Base-by-base conservation (phyloP, 23 tunicate genomes). In the Corella eumyota region DNA sequence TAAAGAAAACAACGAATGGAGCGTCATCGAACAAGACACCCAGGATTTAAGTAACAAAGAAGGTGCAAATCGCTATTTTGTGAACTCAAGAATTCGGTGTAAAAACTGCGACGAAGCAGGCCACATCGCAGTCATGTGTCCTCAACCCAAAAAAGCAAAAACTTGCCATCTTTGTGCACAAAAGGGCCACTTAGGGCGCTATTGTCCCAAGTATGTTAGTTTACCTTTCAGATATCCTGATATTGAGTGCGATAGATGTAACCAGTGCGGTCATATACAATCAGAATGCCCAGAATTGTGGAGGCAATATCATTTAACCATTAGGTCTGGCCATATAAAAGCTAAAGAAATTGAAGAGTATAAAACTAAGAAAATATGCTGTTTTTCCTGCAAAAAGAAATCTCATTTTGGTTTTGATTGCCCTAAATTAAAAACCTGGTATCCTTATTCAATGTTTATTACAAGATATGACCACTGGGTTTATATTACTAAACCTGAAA, bases 221-320 rank as follows among this genome's bases (percentile, higher is more conserved):
- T 34, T 24, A 40, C 6, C 6, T 13, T 17, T 57, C 5, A 48
- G 56, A 50, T 11, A 48, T 3, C 32, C 51, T 46, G 30, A 72
- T 27, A 50, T 24, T 2, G 32, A 34, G 26, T 44, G 46, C 20
- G 23, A 2, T 20, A 32, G 33, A 30, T 72, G 78, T 61, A 47
- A 25, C 1, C 60, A 62, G 50, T 48, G 56, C 35, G 38, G 56
- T 31, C 68, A 72, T 35, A 50, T 15, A 3, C 49, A 47, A 2
- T 9, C 36, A 22, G 27, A 61, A 19, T 72, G 78, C 23, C 78
- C 78, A 3, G 78, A 72, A 50, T 21, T 48, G 11, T 72, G 78
- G 78, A 49, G 78, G 36, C 78, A 72, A 52, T 72, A 32, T 50
- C 78, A 72, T 50, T 31, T 61, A 31, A 72, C 78, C 6, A 37